Conservation (phyloP, 2,113 vertebrate species). For the Anthoscopus minutus region DNA sequence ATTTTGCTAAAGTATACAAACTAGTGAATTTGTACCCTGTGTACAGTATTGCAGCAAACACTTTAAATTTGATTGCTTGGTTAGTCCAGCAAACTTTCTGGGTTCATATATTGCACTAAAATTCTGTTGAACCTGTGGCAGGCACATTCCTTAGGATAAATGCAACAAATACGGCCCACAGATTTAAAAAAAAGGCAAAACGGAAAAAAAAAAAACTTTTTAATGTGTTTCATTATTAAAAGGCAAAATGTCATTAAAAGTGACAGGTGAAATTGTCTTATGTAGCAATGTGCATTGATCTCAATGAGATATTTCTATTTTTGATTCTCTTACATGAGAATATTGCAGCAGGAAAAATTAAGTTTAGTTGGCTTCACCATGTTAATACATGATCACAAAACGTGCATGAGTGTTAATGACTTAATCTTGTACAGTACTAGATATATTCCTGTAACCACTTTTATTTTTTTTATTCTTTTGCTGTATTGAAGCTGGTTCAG, state of each 20-base stretch:
- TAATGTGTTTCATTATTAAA: constrained; percentile 86
- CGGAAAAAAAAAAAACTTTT: constrained; percentile 65
- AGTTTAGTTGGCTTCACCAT: constrained; percentile 93
- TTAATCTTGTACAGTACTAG: constrained; percentile 92
- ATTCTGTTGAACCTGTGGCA: constrained; percentile 92
- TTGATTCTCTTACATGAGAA: constrained; percentile 99
- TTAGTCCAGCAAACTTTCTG: constrained; percentile 85
- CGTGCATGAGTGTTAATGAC: constrained; percentile 94
- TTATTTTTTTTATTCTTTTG: constrained; percentile 75
- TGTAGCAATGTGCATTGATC: constrained; percentile 99
- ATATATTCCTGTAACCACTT: constrained; percentile 91
- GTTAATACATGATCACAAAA: constrained; percentile 97
- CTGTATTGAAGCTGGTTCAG: constrained; percentile 84
- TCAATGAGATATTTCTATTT: constrained; percentile 99
- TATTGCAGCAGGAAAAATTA: constrained; percentile 92
- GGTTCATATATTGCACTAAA: constrained; percentile 98
- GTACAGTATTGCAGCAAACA: constrained; percentile 78
- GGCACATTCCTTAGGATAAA: constrained; percentile 95
- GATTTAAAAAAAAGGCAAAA: constrained; percentile 44
- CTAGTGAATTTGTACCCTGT: constrained; percentile 67
- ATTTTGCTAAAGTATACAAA: constrained; percentile 66
- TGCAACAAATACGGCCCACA: constrained; percentile 87
- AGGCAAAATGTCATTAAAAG: constrained; percentile 87
- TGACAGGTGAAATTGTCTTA: constrained; percentile 96
- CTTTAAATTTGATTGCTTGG: constrained; percentile 75